Evolutionary conservation across 2,797 vertebrate genomes (phyloP).

Genomic region (Enoplosus armatus): DNA sequence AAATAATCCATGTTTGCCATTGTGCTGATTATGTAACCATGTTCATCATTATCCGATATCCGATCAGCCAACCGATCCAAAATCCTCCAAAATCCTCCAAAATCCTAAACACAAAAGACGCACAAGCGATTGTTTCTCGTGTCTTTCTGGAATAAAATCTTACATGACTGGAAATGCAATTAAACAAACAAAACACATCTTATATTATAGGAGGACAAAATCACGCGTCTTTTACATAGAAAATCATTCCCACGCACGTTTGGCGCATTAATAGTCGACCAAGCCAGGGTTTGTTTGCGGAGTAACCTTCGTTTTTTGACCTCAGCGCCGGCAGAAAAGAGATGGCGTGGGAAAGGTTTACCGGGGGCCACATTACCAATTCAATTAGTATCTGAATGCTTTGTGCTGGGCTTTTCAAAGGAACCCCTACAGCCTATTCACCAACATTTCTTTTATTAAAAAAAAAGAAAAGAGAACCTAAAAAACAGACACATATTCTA

Average conservation of each 20-base stretch:
- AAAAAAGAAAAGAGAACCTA: not conserved
- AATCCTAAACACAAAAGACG: not conserved
- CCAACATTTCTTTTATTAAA: not conserved
- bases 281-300: not conserved
- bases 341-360: slow-evolving; percentile 71
- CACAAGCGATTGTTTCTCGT: not conserved
- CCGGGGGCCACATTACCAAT: slow-evolving; percentile 65
- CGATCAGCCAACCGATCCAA: slow-evolving; percentile 20
- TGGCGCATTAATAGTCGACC: slow-evolving; percentile 49
- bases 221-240: not conserved
- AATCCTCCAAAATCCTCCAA: too few species aligned
- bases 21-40: slow-evolving; percentile 36
- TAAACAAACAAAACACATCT: not conserved
- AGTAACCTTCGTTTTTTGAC: slow-evolving; percentile 57
- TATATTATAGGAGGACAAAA: not conserved
- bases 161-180: not conserved
- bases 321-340: slow-evolving; percentile 29
- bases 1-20: slow-evolving; percentile 21
- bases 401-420: slow-evolving; percentile 33
- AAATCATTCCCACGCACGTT: not conserved
- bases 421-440: slow-evolving; percentile 5
- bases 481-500: not conserved
- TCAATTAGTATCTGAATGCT: slow-evolving; percentile 49
- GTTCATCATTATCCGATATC: slow-evolving; percentile 11
- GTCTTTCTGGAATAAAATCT: not conserved